A percentile compares a stretch with the other conserved stretches of the same genome.
phyloP scores from a whole-genome alignment of 2,888 invertebrate genomes.

The Phalera bucephala region DNA sequence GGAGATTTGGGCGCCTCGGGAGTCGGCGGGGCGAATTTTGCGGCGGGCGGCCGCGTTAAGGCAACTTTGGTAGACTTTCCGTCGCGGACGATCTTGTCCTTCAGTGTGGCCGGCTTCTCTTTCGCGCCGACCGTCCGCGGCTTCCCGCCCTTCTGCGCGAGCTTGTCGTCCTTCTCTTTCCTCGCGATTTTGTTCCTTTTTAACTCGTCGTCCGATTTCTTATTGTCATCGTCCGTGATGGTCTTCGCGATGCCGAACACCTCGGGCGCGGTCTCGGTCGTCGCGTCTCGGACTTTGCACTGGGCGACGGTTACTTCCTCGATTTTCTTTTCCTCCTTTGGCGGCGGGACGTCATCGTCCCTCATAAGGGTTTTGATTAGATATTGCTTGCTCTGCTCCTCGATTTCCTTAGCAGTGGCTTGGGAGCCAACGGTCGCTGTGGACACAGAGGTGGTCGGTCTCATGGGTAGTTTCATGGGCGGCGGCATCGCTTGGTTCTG shows the following conservation, averaged over 20 bases:
- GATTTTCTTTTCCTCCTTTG: conserved; percentile 81
- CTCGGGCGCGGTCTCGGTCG: conserved; percentile 73
- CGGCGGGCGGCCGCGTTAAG: conserved; percentile 55
- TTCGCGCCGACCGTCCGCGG: conserved; percentile 62
- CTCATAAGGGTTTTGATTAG: conserved; percentile 95
- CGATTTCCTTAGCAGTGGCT: conserved; percentile 81
- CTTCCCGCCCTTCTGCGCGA: conserved; percentile 68
- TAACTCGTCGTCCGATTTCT: conserved; percentile 55
- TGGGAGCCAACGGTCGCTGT: conserved; percentile 75
- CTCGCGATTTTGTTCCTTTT: conserved; percentile 40
- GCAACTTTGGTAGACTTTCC: conserved; percentile 68
- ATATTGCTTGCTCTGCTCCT: conserved; percentile 89
- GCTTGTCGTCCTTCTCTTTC: conserved; percentile 60
- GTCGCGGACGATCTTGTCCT: conserved; percentile 69
- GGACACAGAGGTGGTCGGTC: conserved; percentile 54
- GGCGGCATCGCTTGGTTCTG: conserved; percentile 57
- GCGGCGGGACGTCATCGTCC: conserved; percentile 90
- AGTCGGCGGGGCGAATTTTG: conserved; percentile 44
- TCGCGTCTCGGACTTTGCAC: conserved; percentile 56
- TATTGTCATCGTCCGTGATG: conserved; percentile 40
- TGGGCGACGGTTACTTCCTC: conserved; percentile 78
- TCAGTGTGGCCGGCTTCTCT: conserved; percentile 66
- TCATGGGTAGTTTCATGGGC: conserved; percentile 57
- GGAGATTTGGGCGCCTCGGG: conserved; percentile 62
- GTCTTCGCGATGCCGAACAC: conserved; percentile 79